Conservation (phyloP, 2,113 vertebrate species). For the Pholis gunnellus region DNA sequence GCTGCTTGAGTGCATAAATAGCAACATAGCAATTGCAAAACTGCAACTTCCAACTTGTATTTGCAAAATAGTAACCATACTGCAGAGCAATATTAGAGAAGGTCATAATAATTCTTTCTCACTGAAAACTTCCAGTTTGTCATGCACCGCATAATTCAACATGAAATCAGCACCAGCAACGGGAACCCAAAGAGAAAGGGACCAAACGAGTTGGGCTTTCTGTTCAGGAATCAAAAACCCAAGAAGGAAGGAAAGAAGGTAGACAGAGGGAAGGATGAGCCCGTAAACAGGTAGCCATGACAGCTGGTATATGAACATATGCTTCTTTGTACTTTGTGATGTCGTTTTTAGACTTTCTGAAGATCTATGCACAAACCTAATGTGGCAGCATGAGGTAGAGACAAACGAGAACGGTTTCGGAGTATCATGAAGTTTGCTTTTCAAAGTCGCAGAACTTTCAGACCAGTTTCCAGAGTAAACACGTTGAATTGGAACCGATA, state of each 20-base stretch:
- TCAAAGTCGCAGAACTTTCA: constrained; percentile 18
- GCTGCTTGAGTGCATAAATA: not conserved
- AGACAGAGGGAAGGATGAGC: not conserved
- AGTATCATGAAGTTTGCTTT: not conserved
- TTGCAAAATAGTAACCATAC: not conserved
- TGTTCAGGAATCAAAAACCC: not conserved
- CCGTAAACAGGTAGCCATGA: not conserved
- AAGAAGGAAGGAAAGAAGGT: not conserved
- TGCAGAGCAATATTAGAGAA: not conserved
- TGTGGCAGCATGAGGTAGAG: not conserved
- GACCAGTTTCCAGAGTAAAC: constrained; percentile 6
- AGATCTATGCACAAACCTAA: not conserved
- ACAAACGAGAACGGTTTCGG: not conserved
- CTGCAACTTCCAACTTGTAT: not conserved
- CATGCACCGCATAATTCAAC: not conserved
- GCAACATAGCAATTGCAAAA: not conserved
- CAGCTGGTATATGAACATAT: constrained; percentile 14
- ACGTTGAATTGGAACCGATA: constrained; percentile 5
- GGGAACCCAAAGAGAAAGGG: not conserved
- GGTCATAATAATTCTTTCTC: not conserved
- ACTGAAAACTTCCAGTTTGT: not conserved
- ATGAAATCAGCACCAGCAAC: not conserved
- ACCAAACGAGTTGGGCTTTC: too few relatives aligned
- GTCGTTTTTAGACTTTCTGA: not conserved
- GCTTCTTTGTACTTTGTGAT: constrained; percentile 10